phyloP scores from a whole-genome alignment of 2,797 vertebrate genomes.

The Ibycter americanus region DNA sequence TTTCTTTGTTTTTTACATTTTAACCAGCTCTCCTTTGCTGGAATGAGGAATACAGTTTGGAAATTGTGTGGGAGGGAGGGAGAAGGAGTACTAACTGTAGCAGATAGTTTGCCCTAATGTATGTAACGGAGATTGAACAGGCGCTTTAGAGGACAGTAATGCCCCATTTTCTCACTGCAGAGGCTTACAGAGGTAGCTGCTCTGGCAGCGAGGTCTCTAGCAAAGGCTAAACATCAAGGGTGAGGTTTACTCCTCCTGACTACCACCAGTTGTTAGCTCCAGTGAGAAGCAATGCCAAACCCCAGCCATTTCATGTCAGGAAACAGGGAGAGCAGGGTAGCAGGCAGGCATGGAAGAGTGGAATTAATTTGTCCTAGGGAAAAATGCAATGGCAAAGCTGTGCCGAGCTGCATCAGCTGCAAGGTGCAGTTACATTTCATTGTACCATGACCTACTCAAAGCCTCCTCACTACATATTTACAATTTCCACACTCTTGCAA shows the following conservation, averaged over 20 bases:
- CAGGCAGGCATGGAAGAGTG: neutral
- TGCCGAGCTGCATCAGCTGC: neutral
- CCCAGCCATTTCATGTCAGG: accelerated
- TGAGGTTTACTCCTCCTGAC: neutral
- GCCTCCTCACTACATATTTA: neutral
- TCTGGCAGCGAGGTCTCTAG: neutral
- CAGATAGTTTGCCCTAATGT: neutral
- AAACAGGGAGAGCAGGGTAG: neutral
- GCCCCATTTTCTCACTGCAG: neutral
- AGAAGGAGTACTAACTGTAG: neutral
- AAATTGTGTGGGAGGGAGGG: neutral
- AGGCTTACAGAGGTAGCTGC: neutral
- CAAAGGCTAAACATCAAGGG: neutral
- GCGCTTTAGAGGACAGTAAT: neutral
- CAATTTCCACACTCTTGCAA: neutral
- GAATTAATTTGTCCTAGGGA: neutral
- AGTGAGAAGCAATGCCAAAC: neutral
- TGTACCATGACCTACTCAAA: neutral
- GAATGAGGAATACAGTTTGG: neutral
- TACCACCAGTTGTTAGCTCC: neutral
- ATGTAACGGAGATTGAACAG: neutral
- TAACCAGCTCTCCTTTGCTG: neutral
- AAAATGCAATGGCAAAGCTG: neutral
- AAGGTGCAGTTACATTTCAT: neutral
- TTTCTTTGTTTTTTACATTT: neutral